Evolutionary conservation across 2,888 invertebrate species (phyloP).

Genomic region (Platycnemis pennipes): DNA sequence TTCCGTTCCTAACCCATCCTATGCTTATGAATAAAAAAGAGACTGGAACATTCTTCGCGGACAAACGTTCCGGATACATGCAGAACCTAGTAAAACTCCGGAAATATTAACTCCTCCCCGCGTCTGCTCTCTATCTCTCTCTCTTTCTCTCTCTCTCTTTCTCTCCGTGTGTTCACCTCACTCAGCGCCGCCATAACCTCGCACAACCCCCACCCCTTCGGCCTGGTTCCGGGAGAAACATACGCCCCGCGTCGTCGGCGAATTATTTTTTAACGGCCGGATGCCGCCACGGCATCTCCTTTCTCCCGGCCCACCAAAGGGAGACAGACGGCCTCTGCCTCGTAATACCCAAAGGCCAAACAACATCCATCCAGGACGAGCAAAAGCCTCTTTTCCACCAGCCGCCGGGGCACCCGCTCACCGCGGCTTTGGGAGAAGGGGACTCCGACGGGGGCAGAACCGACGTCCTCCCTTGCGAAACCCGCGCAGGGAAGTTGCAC

Average conservation of each 20-base stretch:
- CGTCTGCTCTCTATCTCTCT: background rate
- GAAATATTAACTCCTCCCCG: background rate
- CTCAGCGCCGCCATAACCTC: background rate
- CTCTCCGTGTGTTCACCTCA: background rate
- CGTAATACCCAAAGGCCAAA: conserved; percentile 18
- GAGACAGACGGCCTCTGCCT: background rate
- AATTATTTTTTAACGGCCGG: conserved; percentile 28
- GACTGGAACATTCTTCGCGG: background rate
- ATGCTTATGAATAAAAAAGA: background rate
- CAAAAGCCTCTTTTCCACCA: background rate
- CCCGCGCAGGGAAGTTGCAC: background rate
- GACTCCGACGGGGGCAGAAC: background rate
- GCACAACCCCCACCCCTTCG: background rate
- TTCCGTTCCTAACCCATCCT: no score
- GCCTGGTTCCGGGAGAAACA: conserved; percentile 19
- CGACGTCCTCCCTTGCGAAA: background rate
- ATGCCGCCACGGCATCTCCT: background rate
- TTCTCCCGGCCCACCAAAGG: background rate
- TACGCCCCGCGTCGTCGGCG: background rate
- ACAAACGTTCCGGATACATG: background rate
- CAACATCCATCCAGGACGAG: background rate
- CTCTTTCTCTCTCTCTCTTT: background rate
- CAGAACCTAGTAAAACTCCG: background rate
- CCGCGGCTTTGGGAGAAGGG: background rate
- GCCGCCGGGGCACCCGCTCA: background rate